These are phyloP conservation scores for Gymnocheta viridis DNA, from an alignment of 2,888 invertebrate genomes.

Conservation along the genomic window DNA sequence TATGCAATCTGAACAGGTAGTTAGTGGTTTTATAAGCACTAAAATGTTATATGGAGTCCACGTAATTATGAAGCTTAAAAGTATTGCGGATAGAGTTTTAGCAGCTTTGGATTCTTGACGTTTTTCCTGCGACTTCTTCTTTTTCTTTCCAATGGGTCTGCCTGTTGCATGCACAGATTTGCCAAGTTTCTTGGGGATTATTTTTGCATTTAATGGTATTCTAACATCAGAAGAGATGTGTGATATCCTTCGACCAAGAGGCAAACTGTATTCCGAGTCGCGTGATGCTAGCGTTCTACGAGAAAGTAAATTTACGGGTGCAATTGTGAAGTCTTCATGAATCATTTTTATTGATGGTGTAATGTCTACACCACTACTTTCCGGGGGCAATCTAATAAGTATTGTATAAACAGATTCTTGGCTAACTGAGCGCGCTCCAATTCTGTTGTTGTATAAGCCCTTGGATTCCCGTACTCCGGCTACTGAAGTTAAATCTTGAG, in stretches of 20 bases:
- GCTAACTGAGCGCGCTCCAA: conserved; percentile 84
- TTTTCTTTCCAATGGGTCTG: conserved; percentile 87
- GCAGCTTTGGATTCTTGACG: conserved; percentile 99
- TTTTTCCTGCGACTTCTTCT: conserved; percentile 96
- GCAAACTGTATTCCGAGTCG: conserved; percentile 85
- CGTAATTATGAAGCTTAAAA: conserved; percentile 98
- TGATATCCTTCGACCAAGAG: conserved; percentile 81
- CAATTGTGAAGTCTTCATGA: conserved; percentile 85
- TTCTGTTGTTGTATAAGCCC: conserved; percentile 85
- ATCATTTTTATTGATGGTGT: conserved; percentile 94
- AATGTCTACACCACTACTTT: conserved; percentile 79
- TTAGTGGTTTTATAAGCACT: conserved; percentile 93
- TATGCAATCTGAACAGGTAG: conserved; percentile 91
- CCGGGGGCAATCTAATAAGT: conserved; percentile 91
- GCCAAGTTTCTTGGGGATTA: conserved; percentile 88
- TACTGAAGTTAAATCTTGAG: conserved; percentile 79
- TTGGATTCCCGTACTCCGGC: conserved; percentile 84
- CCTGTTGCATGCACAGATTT: conserved; percentile 83
- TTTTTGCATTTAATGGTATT: conserved; percentile 92
- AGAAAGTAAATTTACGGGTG: conserved; percentile 78
- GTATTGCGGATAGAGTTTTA: conserved; percentile 97
- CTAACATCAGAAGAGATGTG: conserved; percentile 84
- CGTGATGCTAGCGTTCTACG: conserved; percentile 83
- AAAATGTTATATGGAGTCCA: conserved; percentile 99
- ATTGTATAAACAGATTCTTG: conserved; percentile 95